Conservation (phyloP, 1,140 invertebrate genomes). For the Phymastichus coffea region DNA sequence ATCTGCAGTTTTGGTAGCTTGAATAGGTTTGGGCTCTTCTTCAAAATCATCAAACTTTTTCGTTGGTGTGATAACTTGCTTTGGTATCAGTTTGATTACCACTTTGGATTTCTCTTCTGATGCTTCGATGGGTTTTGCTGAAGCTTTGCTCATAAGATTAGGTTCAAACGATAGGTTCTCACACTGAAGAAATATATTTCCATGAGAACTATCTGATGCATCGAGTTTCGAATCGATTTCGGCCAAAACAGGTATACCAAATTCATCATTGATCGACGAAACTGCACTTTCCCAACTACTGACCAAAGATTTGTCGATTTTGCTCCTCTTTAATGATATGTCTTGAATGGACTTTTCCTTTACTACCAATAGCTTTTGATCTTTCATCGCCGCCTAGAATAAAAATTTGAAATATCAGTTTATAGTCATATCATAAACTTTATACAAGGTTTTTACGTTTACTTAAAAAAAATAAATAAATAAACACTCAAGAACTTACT, state of each 20-base stretch:
- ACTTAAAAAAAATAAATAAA: neutral
- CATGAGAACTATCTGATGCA: neutral
- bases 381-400: neutral
- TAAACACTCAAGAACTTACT: neutral
- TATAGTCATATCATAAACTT: no score
- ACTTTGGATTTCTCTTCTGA: constrained; percentile 19
- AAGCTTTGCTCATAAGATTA: constrained; percentile 20
- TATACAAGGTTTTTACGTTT: no score
- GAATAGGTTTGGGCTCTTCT: constrained; percentile 6
- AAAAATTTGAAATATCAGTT: neutral
- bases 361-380: neutral
- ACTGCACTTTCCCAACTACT: constrained; percentile 3
- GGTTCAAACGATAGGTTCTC: constrained; percentile 21
- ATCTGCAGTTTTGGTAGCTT: constrained; percentile 8
- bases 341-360: neutral
- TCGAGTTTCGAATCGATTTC: constrained; percentile 27
- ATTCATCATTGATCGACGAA: constrained; percentile 19
- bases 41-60: no score
- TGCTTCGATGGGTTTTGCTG: neutral
- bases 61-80: constrained; percentile 45
- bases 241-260: constrained; percentile 21
- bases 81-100: constrained; percentile 45
- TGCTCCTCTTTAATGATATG: constrained; percentile 10
- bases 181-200: constrained; percentile 22
- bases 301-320: neutral